phyloP scores from a whole-genome alignment of 2,888 invertebrate genomes.

The Euplexia lucipara region DNA sequence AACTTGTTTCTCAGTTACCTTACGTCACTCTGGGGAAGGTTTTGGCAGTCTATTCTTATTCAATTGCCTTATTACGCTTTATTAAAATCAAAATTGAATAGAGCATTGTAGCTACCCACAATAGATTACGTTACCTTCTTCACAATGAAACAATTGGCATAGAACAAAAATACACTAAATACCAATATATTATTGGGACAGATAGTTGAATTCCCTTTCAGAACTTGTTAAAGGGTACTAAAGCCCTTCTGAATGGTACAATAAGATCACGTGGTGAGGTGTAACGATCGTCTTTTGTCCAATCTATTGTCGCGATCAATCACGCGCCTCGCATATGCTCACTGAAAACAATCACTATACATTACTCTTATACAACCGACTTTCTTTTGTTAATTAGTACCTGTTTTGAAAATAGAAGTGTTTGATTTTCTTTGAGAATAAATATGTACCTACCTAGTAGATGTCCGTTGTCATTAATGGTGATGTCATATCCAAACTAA shows the following conservation, averaged over 20 bases:
- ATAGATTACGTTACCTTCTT: constrained; percentile 45
- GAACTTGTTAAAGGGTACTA: constrained; percentile 24
- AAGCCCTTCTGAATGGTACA: constrained; percentile 29
- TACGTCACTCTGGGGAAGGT: constrained; percentile 26
- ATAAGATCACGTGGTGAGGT: constrained; percentile 46
- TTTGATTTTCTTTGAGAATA: background rate
- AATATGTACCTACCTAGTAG: background rate
- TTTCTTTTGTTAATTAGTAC: constrained; percentile 29
- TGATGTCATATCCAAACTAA: background rate
- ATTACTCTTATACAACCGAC: constrained; percentile 48
- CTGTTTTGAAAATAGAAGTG: constrained; percentile 19
- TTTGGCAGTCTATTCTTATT: constrained; percentile 41
- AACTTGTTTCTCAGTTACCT: constrained; percentile 5
- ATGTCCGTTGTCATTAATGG: background rate
- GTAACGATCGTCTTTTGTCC: constrained; percentile 37
- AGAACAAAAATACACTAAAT: constrained; percentile 30
- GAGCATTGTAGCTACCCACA: constrained; percentile 39
- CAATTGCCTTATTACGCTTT: constrained; percentile 28
- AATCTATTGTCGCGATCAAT: constrained; percentile 44
- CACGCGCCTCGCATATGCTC: constrained; percentile 48
- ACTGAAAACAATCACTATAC: constrained; percentile 32
- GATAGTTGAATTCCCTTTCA: constrained; percentile 52
- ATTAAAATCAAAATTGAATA: constrained; percentile 35
- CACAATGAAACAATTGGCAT: constrained; percentile 33
- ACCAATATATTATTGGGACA: constrained; percentile 34